Base-by-base conservation (phyloP, 2,113 vertebrate species). In the Rhadina sibilatrix region DNA sequence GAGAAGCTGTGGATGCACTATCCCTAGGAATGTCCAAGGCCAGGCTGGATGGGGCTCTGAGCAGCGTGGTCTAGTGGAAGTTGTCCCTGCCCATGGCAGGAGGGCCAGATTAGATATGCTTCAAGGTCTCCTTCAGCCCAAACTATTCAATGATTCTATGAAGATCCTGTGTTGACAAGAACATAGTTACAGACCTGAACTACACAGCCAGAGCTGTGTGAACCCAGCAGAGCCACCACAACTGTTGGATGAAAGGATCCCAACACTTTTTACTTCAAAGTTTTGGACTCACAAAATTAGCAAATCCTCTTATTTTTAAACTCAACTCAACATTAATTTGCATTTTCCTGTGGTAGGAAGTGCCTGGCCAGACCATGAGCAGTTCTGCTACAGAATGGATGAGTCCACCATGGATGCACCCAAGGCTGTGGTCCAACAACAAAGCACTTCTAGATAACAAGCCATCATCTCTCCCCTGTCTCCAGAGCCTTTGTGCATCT, bases 401-500 rank as follows among this genome's bases (percentile, higher is more conserved):
- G 37, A 54, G 15, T 17, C 24, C n/a, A 28, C 46, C 25, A 8
- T 1, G 4, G 40, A 15, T 38, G 20, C 14, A 23, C 19, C 33
- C 0, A 0, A 10, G n/a, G n/a, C 19, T 25, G 54, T 9, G 44
- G 37, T 18, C 53, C 50, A 61, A 3, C 0, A 0, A 1, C n/a
- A 42, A 40, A 89, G 28, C 37, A 61, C 37, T 50, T 70, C 23
- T 28, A 38, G 60, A 42, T n/a, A 77, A 72, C 17, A 72, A 74
- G 42, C 21, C 38, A 27, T 38, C 52, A 47, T 37, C 54, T 53
- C 42, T 40, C 22, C 38, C 0, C 0, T 8, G 22, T 52, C 70
- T 76, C 75, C 6, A 6, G 66, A 74, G 65, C 31, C 35, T 75
- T 31, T 4, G 1, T 15, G 11, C 2, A 0, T 12, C 44, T 88